These are phyloP conservation scores for Ivindomyrus marchei DNA, from an alignment of 2,113 vertebrate species.

Conservation along the genomic window DNA sequence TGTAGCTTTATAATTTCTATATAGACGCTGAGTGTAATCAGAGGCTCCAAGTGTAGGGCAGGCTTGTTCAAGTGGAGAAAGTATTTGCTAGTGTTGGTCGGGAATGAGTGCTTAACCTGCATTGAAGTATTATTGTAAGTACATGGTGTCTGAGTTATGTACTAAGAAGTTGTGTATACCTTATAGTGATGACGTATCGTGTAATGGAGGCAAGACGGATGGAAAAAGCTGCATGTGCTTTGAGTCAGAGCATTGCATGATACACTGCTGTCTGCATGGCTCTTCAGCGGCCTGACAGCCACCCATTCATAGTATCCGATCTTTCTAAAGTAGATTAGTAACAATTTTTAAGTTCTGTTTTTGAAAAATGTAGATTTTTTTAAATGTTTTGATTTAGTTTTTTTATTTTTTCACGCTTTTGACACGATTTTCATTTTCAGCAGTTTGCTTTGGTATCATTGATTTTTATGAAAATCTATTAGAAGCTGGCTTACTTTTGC, in stretches of 20 bases:
- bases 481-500: not conserved
- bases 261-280: not conserved
- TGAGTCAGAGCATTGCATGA: not conserved
- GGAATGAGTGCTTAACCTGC: conserved; percentile 8
- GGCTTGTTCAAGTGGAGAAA: not conserved
- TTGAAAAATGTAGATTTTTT: not conserved
- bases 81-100: not conserved
- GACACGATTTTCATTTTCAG: not conserved
- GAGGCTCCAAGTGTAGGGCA: not conserved
- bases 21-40: not conserved
- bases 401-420: not conserved
- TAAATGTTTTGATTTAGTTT: not conserved
- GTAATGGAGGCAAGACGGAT: not conserved
- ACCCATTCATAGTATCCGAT: not conserved
- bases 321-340: not conserved
- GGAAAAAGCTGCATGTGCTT: conserved; percentile 14
- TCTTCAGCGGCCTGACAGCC: not conserved
- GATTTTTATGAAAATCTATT: not conserved
- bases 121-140: not conserved
- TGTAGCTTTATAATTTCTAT: not conserved
- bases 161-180: not conserved
- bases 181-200: conserved; percentile 19
- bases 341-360: not conserved
- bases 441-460: not conserved
- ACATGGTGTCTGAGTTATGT: conserved; percentile 7